Conservation (phyloP, 1,140 invertebrate species). For the Platorchestia sp. region DNA sequence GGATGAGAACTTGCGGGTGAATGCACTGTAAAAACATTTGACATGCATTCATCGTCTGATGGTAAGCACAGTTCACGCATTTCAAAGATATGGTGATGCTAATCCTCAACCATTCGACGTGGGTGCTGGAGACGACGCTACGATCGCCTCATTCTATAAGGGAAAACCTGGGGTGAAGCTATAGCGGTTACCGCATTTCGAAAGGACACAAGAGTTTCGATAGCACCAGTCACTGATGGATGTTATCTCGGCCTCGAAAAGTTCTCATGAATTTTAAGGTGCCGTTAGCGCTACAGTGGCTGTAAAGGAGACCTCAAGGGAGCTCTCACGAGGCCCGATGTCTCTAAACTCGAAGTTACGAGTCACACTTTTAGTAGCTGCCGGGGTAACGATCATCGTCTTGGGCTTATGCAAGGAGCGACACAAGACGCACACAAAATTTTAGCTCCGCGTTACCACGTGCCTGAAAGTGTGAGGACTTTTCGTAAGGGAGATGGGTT, state of each 20-base stretch:
- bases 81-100: too few species aligned
- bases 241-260: neutral
- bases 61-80: too few species aligned
- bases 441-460: neutral
- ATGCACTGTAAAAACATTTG: too few species aligned
- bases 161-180: neutral
- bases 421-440: neutral
- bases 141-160: neutral
- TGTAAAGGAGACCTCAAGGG: conserved; percentile 28
- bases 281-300: conserved; percentile 6
- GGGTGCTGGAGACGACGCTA: neutral
- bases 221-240: neutral
- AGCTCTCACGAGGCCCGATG: neutral
- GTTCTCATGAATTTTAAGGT: conserved; percentile 38
- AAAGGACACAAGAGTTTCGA: neutral
- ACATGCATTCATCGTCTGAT: too few species aligned
- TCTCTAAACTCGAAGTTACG: neutral
- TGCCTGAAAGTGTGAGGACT: neutral
- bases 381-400: neutral
- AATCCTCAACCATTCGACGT: neutral
- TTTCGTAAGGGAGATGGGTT: neutral
- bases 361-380: conserved; percentile 18
- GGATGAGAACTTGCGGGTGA: too few species aligned
- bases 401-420: neutral
- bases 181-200: neutral